phyloP scores from a whole-genome alignment of 2,888 invertebrate genomes.

The Rhodophaea formosa region DNA sequence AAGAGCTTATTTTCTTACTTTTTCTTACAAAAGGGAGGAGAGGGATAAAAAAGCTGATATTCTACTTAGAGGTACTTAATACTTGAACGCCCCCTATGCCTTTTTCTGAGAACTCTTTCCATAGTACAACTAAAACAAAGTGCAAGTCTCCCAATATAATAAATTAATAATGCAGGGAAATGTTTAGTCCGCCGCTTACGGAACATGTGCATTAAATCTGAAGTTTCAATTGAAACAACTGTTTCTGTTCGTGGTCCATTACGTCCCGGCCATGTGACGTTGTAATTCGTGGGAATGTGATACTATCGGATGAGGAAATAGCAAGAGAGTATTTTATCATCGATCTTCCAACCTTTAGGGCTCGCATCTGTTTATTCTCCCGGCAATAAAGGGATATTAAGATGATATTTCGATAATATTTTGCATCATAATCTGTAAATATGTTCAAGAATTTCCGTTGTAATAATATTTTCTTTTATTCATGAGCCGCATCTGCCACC shows the following conservation, averaged over 20 bases:
- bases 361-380: constrained; percentile 9
- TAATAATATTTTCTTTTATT: constrained; percentile 1
- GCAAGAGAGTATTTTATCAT: constrained; percentile 44
- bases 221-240: constrained; percentile 42
- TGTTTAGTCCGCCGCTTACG: constrained; percentile 12
- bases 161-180: constrained; percentile 13
- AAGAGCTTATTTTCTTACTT: too few species aligned
- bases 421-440: neutral
- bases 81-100: too few species aligned
- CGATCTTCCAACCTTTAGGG: constrained; percentile 36
- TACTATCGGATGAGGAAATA: constrained; percentile 44
- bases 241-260: constrained; percentile 55
- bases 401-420: constrained; percentile 4
- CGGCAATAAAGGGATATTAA: neutral
- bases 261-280: constrained; percentile 55
- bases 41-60: too few species aligned
- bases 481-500: constrained; percentile 1
- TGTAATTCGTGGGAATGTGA: constrained; percentile 62
- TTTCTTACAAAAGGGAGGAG: too few species aligned
- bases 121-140: too few species aligned
- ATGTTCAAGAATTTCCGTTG: neutral
- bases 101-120: too few species aligned
- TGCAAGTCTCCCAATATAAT: too few species aligned
- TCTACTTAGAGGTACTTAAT: too few species aligned
- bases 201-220: constrained; percentile 56